Conservation (phyloP, 2,113 vertebrate genomes). For the Vulpes ferrilata region DNA sequence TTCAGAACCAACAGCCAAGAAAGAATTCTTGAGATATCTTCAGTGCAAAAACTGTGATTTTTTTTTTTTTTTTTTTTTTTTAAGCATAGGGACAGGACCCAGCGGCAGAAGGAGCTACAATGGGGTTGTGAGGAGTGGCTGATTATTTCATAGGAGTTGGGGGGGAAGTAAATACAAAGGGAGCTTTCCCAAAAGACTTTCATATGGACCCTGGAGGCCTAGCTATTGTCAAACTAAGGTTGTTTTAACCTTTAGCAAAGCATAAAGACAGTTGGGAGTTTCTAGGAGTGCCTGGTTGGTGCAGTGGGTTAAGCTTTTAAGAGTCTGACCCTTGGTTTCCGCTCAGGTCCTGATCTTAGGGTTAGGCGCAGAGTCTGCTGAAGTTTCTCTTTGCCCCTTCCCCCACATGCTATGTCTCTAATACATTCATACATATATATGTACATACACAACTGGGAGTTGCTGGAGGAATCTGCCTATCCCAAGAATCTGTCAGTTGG, state of each 20-base stretch:
- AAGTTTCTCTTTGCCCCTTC: not conserved
- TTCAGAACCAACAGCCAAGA: not conserved
- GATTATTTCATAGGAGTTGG: not conserved
- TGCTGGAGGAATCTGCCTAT: not conserved
- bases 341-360: not conserved
- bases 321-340: not conserved
- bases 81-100: not conserved
- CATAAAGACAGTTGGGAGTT: not conserved
- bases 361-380: not conserved
- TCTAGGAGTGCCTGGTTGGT: too few species aligned
- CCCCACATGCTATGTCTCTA: too few species aligned
- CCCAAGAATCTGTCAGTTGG: not conserved
- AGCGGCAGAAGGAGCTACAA: not conserved
- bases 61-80: not conserved
- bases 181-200: not conserved
- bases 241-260: not conserved
- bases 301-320: not conserved
- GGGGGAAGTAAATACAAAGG: not conserved
- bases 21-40: not conserved
- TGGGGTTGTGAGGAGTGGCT: not conserved
- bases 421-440: not conserved
- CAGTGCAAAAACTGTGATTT: not conserved
- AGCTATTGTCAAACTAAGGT: not conserved
- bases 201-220: not conserved
- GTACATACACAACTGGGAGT: not conserved